Evolutionary conservation across 2,797 vertebrate genomes (phyloP), one percentile per base, ranked within the genome.

Genomic region (Channa striata): DNA sequence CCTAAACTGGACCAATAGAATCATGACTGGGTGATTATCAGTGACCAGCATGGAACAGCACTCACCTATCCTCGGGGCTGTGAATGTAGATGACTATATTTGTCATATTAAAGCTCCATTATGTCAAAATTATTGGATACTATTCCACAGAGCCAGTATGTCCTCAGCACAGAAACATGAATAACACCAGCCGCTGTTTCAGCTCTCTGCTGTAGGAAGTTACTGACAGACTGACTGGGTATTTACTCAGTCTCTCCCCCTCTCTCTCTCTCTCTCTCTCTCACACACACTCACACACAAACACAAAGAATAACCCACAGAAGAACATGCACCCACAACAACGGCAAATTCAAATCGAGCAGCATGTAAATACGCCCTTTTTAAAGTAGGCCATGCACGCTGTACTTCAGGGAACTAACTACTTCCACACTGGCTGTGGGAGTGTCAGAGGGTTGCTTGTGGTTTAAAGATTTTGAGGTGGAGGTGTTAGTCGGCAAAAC

Each of bases 61-160:
- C 91, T 93, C 85, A 92, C 92, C 86, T 85, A 68, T 81, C 84
- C 77, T 87, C 78, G 1, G 79, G 81, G 68, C 74, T 69, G 61
- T 70, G 81, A 71, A 87, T 49, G 62, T 42, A 84, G 79, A 91
- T 61, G 62, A 77, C 68, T 80, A 68, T 78, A 73, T 89, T 60
- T 73, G 85, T 88, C 88, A 92, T 88, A 62, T 70, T 69, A 78
- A 87, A 60, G 53, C 75, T 65, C 74, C 12, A 21, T 68, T 59
- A 48, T 82, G 59, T 12, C 78, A 61, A 44, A 52, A 64, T 82
- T 74, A 79, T 68, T 58, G 68, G 69, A 83, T 48, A 51, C 59
- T 59, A 61, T 37, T 42, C 74, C 60, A 56, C 40, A 51, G 54
- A 81, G 77, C 69, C 80, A 69, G 40, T 51, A 59, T 53, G 63